phyloP scores from a whole-genome alignment of 2,797 vertebrate species.

The Brachyalestes nurse region DNA sequence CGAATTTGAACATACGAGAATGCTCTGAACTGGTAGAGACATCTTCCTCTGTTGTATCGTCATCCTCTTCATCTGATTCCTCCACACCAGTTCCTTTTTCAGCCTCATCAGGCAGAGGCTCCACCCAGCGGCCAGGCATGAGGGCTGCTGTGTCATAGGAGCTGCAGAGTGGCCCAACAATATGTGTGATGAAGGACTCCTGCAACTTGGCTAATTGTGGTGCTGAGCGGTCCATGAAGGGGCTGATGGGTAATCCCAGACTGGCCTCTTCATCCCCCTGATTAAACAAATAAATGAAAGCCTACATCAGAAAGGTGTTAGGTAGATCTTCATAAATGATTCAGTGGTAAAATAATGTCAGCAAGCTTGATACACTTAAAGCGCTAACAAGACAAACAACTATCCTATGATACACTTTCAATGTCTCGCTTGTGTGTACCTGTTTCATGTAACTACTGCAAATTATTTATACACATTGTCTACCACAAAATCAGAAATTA shows the following conservation, averaged over 20 bases:
- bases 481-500: neutral
- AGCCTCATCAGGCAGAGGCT: slow-evolving; percentile 81
- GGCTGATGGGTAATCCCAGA: slow-evolving; percentile 93
- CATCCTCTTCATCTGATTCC: slow-evolving; percentile 77
- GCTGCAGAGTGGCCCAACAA: slow-evolving; percentile 95
- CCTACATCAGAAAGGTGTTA: neutral
- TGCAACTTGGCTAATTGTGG: slow-evolving; percentile 97
- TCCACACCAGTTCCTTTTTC: slow-evolving; percentile 81
- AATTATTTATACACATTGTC: too few species aligned
- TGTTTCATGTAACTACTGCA: too few species aligned
- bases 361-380: neutral
- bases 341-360: too few species aligned
- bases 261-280: slow-evolving; percentile 97
- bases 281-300: neutral
- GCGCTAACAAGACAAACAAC: neutral
- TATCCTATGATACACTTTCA: neutral
- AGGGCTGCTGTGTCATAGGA: slow-evolving; percentile 93
- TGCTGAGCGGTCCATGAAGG: slow-evolving; percentile 97
- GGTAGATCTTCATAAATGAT: too few species aligned
- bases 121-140: slow-evolving; percentile 95
- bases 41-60: slow-evolving; percentile 78
- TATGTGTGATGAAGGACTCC: slow-evolving; percentile 98
- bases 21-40: slow-evolving; percentile 85
- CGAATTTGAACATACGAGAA: slow-evolving; percentile 72
- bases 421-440: too few species aligned